These are phyloP conservation scores for Spodoptera littoralis DNA, from an alignment of 2,888 invertebrate species.

Conservation along the genomic window DNA sequence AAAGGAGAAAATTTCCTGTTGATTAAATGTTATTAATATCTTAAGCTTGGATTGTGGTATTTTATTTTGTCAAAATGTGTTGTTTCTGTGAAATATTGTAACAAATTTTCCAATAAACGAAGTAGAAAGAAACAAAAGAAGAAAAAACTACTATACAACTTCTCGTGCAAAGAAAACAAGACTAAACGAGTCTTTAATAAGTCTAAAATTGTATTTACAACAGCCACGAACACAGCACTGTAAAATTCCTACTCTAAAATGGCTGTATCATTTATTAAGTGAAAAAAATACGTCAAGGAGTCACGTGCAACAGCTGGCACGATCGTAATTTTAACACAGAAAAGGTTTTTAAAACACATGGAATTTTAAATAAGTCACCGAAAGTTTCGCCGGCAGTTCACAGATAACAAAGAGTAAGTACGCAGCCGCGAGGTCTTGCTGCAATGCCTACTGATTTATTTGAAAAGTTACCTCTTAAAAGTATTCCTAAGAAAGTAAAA, in stretches of 20 bases:
- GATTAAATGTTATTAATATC: no score
- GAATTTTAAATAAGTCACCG: slow-evolving; percentile 75
- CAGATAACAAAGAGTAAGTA: slow-evolving; percentile 78
- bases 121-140: neutral
- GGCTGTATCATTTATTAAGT: slow-evolving; percentile 4
- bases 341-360: slow-evolving; percentile 67
- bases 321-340: slow-evolving; percentile 48
- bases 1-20: no score
- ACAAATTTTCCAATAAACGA: no score
- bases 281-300: slow-evolving; percentile 17
- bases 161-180: no score
- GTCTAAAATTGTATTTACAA: neutral
- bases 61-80: no score
- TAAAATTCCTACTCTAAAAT: slow-evolving; percentile 1
- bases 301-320: slow-evolving; percentile 45
- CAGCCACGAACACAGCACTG: neutral
- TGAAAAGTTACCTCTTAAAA: slow-evolving; percentile 80
- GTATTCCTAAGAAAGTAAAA: slow-evolving; percentile 62
- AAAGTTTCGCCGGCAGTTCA: slow-evolving; percentile 70
- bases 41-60: no score
- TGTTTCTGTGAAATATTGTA: no score
- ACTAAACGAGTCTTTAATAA: neutral
- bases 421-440: slow-evolving; percentile 65
- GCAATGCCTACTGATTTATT: slow-evolving; percentile 83
- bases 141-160: neutral